phyloP scores from a whole-genome alignment of 2,113 vertebrate species.

The Athene noctua region DNA sequence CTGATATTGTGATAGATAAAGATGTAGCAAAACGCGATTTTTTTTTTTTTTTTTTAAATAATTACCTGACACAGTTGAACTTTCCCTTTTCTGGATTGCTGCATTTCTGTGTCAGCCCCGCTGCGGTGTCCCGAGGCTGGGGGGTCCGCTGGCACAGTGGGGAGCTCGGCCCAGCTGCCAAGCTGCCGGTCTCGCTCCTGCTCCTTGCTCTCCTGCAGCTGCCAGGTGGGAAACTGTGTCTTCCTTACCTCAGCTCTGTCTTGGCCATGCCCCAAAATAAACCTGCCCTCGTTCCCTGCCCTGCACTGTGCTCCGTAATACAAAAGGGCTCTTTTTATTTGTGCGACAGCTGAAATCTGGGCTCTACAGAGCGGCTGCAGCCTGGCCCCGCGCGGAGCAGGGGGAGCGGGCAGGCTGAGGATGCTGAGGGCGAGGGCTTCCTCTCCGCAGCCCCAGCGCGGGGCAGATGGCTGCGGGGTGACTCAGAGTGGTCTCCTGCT shows the following conservation, averaged over 20 bases:
- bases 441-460: accelerated
- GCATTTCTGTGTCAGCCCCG: neutral
- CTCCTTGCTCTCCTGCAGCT: neutral
- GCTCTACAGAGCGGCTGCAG: accelerated
- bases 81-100: neutral
- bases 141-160: accelerated
- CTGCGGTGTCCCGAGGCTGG: too few species aligned
- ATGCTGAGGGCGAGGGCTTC: neutral
- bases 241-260: neutral
- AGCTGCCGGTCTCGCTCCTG: neutral
- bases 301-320: neutral
- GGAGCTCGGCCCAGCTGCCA: neutral
- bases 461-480: neutral
- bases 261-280: neutral
- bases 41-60: neutral
- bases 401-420: neutral
- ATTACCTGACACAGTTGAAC: too few species aligned
- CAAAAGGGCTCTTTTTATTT: neutral
- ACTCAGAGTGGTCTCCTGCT: neutral
- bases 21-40: neutral
- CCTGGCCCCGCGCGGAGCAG: neutral
- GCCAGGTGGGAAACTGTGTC: neutral
- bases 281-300: accelerated
- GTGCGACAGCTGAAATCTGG: neutral
- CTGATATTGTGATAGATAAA: accelerated